Percentiles rank a stretch among this genome's conserved stretches.
phyloP scores from a whole-genome alignment of 2,113 vertebrate species.

The Cettia cetti region DNA sequence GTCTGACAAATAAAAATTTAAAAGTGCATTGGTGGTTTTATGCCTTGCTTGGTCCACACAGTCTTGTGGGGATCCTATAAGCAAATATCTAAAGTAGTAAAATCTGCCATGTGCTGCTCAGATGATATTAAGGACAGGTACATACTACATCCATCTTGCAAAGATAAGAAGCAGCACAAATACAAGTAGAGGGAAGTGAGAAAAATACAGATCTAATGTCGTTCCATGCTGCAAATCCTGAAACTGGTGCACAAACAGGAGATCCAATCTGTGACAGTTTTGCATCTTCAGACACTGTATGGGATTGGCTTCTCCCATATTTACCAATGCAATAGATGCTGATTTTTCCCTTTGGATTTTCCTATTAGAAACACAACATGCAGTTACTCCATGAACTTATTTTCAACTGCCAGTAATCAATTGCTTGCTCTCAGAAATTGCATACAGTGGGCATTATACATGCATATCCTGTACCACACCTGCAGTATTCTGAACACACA shows the following conservation, averaged over 20 bases:
- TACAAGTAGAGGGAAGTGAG: background rate
- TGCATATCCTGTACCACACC: background rate
- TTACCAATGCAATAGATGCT: background rate
- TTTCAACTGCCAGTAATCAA: background rate
- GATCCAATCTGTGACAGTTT: background rate
- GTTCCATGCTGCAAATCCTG: background rate
- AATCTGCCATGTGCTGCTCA: background rate
- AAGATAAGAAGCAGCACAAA: background rate
- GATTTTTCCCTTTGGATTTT: background rate
- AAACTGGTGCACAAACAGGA: background rate
- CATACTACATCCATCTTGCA: background rate
- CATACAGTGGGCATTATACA: background rate
- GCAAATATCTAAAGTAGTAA: background rate
- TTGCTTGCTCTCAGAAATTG: background rate
- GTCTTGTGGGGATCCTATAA: background rate
- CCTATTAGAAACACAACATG: background rate
- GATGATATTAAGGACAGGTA: background rate
- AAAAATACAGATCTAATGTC: slow-evolving; percentile 38
- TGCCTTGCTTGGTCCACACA: background rate
- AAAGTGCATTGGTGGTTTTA: background rate
- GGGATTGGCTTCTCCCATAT: background rate
- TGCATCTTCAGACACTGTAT: background rate
- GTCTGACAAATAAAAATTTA: background rate
- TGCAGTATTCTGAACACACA: background rate
- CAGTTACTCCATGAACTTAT: background rate